Base-by-base conservation (phyloP, 2,888 invertebrate genomes). In the Agelastica alni region DNA sequence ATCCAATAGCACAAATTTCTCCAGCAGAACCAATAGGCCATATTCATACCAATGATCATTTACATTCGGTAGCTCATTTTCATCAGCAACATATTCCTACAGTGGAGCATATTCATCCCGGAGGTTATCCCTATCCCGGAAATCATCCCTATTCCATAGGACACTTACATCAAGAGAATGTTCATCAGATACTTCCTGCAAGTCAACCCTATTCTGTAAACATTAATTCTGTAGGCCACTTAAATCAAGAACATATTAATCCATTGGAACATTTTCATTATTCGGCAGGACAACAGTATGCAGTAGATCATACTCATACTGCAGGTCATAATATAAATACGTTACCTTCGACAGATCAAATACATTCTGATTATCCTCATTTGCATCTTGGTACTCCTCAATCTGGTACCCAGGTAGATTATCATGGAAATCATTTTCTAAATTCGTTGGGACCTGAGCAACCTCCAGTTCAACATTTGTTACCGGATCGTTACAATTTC, bases 381-480 rank as follows among this genome's bases (percentile, higher is more conserved):
- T 22, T 51, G 3, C 43, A 51, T 7, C 34, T 10, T 0, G n/a
- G 7, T 17, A n/a, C 2, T 36, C 34, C 51, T 31, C 41, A 20
- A 14, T 36, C 45, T 7, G 34, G 20, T 0, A 12, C 34, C 9
- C 48, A 55, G 13, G 59, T 65, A 7, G 63, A 66, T 45, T 67
- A 63, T 37, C 67, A 65, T 7, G 65, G 63, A 13, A 54, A 51
- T 2, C 58, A 59, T 30, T 59, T 61, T 20, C 62, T 61, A 39
- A 51, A 64, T 12, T 58, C 58, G 31, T 55, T 62, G 5, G 31
- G 60, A 5, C 28, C 45, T 16, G 59, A 44, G 5, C 56, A 51
- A 26, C 34, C 39, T 9, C 64, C 58, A 28, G 51, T 42, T 14
- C 39, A 54, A 10, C 59, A 60, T 20, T 17, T 59, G n/a, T 43